phyloP scores from a whole-genome alignment of 2,888 invertebrate species.

The Emmelina monodactyla region DNA sequence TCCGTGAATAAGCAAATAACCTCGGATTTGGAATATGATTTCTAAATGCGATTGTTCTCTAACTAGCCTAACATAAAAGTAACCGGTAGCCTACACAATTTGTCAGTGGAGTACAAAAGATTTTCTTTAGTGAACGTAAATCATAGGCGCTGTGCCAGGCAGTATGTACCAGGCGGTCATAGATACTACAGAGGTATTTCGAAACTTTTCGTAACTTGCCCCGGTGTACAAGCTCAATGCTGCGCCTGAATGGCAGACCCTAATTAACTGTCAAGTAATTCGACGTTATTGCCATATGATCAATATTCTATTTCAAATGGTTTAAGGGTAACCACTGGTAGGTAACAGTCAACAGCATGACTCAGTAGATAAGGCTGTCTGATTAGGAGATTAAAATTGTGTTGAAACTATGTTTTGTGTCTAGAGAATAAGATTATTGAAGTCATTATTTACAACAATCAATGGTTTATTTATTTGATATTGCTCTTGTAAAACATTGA shows the following conservation, averaged over 20 bases:
- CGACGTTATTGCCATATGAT: conserved; percentile 38
- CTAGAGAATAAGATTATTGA: too few species aligned
- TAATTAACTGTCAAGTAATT: conserved; percentile 61
- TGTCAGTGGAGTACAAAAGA: conserved; percentile 49
- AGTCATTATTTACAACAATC: too few species aligned
- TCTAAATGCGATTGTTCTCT: conserved; percentile 7
- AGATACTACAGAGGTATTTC: conserved; percentile 27
- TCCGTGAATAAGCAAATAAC: too few species aligned
- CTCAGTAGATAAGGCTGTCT: neutral
- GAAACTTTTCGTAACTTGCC: conserved; percentile 43
- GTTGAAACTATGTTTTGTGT: too few species aligned
- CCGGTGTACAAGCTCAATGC: conserved; percentile 32
- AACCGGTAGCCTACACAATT: conserved; percentile 45
- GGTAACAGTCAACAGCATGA: neutral
- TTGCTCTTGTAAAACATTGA: too few species aligned
- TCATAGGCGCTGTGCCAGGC: neutral
- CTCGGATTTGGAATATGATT: too few species aligned
- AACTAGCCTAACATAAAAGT: conserved; percentile 30
- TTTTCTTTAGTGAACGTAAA: conserved; percentile 1
- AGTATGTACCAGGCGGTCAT: conserved; percentile 5
- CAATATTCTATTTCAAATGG: conserved; percentile 22
- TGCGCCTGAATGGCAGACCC: conserved; percentile 44
- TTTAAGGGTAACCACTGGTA: conserved; percentile 8
- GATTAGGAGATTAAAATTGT: too few species aligned
- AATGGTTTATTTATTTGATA: too few species aligned